These are phyloP conservation scores for Mayetiola destructor DNA, from an alignment of 2,888 invertebrate genomes.

Conservation along the genomic window DNA sequence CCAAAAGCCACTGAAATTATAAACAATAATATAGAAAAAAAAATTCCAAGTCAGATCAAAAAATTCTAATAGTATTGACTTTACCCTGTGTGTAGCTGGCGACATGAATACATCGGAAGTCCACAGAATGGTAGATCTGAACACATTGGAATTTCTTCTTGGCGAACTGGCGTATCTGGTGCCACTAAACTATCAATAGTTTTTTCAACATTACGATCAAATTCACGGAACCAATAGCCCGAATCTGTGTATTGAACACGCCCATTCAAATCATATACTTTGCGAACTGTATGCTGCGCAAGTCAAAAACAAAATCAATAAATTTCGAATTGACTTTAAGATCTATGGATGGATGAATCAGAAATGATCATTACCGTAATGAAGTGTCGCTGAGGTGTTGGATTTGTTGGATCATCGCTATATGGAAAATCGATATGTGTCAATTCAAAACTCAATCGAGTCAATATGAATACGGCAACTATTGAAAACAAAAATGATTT, in stretches of 20 bases:
- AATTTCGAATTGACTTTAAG: background rate
- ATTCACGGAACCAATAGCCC: conserved; percentile 27
- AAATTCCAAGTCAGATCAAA: background rate
- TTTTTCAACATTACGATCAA: conserved; percentile 27
- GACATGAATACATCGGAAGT: conserved; percentile 24
- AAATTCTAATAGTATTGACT: background rate
- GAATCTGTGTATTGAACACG: conserved; percentile 26
- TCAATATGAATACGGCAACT: conserved; percentile 24
- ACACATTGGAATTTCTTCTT: conserved; percentile 25
- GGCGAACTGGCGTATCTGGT: conserved; percentile 26
- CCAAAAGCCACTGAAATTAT: conserved; percentile 24
- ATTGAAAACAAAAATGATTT: conserved; percentile 24
- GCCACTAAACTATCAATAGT: conserved; percentile 27
- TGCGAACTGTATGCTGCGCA: conserved; percentile 25
- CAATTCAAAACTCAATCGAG: conserved; percentile 26
- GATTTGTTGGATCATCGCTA: conserved; percentile 31
- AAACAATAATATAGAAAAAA: background rate
- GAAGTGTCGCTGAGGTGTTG: conserved; percentile 37
- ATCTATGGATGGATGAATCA: background rate
- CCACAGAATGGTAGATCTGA: conserved; percentile 27
- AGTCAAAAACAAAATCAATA: conserved; percentile 7
- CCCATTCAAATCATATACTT: conserved; percentile 26
- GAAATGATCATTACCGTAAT: conserved; percentile 33
- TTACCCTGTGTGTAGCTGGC: conserved; percentile 25
- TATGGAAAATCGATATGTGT: conserved; percentile 41